Evolutionary conservation across 1,140 invertebrate genomes (phyloP).

Genomic region (Drepana arcuata): DNA sequence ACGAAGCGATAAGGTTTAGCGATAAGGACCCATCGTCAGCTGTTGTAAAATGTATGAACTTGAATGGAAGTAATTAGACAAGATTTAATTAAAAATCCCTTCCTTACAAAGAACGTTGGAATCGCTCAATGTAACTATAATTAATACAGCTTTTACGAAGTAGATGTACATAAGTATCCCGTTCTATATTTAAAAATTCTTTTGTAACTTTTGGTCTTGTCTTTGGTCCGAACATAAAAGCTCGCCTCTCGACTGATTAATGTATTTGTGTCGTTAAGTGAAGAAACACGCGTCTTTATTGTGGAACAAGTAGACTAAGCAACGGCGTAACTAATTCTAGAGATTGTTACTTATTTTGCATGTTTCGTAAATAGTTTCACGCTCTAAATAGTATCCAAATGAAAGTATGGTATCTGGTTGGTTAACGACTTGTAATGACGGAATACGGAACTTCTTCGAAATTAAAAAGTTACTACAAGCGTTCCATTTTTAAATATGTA

Average conservation of each 20-base stretch:
- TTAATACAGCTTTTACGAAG: no score
- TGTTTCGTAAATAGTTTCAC: conserved; percentile 70
- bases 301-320: conserved; percentile 56
- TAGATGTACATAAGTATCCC: no score
- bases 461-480: no score
- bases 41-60: background rate
- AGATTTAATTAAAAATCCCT: conserved; percentile 8
- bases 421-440: conserved; percentile 7
- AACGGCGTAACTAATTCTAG: conserved; percentile 67
- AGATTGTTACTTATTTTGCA: conserved; percentile 70
- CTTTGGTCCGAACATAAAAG: no score
- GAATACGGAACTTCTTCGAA: conserved; percentile 8
- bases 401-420: conserved; percentile 49
- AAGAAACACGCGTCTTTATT: conserved; percentile 57
- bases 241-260: conserved; percentile 26
- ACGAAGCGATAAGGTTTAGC: conserved; percentile 10
- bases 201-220: no score
- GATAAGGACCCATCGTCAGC: background rate
- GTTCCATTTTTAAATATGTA: conserved; percentile 6
- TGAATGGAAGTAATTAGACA: conserved; percentile 2
- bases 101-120: no score
- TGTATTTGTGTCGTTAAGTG: conserved; percentile 50
- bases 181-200: no score
- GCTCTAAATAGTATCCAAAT: conserved; percentile 57
- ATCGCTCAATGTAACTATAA: no score